phyloP scores from a whole-genome alignment of 2,888 invertebrate genomes.

The Orthonychiurus folsomi region DNA sequence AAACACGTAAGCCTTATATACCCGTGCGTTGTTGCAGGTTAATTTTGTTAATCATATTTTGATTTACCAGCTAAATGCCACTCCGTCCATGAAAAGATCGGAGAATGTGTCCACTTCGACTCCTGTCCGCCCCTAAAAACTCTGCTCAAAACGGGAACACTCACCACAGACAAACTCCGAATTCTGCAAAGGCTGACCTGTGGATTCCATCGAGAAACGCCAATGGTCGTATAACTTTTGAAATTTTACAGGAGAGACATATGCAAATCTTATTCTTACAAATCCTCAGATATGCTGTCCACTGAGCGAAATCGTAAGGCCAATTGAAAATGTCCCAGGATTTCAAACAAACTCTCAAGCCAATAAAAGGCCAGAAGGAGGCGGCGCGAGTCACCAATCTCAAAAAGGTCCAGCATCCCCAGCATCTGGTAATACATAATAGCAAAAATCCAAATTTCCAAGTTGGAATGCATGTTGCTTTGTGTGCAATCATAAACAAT shows the following conservation, averaged over 20 bases:
- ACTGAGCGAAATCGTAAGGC: slow-evolving; percentile 8
- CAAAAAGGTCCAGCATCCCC: too few relatives aligned
- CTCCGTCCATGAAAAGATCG: slow-evolving; percentile 14
- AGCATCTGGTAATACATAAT: too few relatives aligned
- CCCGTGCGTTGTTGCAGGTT: too few relatives aligned
- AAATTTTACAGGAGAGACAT: neutral
- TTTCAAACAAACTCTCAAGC: slow-evolving; percentile 2
- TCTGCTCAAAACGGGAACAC: slow-evolving; percentile 14
- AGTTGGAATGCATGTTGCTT: too few relatives aligned
- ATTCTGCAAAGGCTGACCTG: slow-evolving; percentile 33
- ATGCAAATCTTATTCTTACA: too few relatives aligned
- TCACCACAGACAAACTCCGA: slow-evolving; percentile 23
- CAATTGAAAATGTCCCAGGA: neutral
- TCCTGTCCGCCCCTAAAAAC: slow-evolving; percentile 30
- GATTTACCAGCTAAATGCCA: slow-evolving; percentile 13
- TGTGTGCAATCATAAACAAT: too few relatives aligned
- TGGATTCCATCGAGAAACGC: slow-evolving; percentile 14
- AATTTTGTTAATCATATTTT: too few relatives aligned
- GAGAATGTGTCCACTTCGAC: slow-evolving; percentile 30
- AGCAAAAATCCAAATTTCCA: too few relatives aligned
- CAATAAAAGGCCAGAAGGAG: neutral
- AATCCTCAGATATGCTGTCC: slow-evolving; percentile 21
- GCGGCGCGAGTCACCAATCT: too few relatives aligned
- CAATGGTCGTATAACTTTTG: slow-evolving; percentile 10
- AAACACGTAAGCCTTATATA: too few relatives aligned